Conservation (phyloP, 2,888 invertebrate genomes). For the Mythimna lalbum region DNA sequence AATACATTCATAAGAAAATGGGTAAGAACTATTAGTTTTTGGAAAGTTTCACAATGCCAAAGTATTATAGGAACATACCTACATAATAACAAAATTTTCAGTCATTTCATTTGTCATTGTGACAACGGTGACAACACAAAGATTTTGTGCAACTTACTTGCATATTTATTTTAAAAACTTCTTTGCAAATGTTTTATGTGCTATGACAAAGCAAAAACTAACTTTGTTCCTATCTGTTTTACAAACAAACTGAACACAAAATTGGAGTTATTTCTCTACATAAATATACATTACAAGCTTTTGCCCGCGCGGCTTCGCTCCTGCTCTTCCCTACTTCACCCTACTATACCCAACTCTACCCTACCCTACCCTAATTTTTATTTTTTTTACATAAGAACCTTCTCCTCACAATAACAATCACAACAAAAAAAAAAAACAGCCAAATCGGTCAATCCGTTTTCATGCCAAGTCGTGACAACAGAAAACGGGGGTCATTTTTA, state of each 20-base stretch:
- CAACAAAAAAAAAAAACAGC: too few species aligned
- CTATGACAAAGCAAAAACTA: too few species aligned
- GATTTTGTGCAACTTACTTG: constrained; percentile 6
- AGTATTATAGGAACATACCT: not conserved
- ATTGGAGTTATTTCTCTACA: constrained; percentile 10
- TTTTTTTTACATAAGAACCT: too few species aligned
- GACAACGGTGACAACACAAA: not conserved
- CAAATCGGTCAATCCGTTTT: too few species aligned
- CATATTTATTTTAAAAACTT: constrained; percentile 5
- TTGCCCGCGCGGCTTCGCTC: too few species aligned
- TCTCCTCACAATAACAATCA: too few species aligned
- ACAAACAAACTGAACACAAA: not conserved
- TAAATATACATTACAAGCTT: not conserved
- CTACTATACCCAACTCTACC: too few species aligned
- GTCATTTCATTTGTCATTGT: constrained; percentile 14
- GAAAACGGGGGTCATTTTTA: too few species aligned
- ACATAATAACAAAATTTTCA: not conserved
- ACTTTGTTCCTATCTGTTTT: not conserved
- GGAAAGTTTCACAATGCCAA: not conserved
- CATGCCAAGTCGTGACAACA: too few species aligned
- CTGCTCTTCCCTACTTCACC: too few species aligned
- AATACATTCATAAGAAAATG: too few species aligned
- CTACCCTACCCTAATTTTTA: too few species aligned
- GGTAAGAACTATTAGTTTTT: not conserved
- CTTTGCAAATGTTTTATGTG: not conserved